These are phyloP conservation scores for Ochotona princeps DNA, from an alignment of 2,113 vertebrate genomes.

Conservation along the genomic window DNA sequence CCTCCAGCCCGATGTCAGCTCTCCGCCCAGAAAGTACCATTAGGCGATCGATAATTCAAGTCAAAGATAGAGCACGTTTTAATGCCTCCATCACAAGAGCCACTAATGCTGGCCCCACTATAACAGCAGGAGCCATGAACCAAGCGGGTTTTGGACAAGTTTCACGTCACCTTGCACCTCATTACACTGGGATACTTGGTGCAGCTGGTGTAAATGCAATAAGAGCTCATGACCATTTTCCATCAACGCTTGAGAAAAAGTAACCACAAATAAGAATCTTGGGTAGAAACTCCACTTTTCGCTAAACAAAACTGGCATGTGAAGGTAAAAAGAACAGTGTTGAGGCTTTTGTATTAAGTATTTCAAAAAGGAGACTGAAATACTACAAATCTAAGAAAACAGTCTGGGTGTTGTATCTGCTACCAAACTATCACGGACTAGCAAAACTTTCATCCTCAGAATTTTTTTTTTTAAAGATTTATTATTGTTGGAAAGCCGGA, in stretches of 20 bases:
- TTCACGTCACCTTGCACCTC: neutral
- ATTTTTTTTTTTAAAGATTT: too few relatives aligned
- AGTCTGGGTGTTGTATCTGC: neutral
- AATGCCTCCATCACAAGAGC: conserved; percentile 3
- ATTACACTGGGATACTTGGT: neutral
- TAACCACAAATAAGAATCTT: neutral
- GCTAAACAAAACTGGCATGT: conserved; percentile 40
- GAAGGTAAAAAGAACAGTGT: neutral
- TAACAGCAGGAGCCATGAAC: conserved; percentile 2
- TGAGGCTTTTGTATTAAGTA: conserved; percentile 24
- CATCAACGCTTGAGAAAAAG: neutral
- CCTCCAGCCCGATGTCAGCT: neutral
- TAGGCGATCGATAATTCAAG: conserved; percentile 34
- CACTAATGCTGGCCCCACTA: neutral
- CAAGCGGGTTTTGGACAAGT: neutral
- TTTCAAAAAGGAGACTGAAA: conserved; percentile 29
- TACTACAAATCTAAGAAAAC: neutral
- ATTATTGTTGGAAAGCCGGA: too few relatives aligned
- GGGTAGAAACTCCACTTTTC: conserved; percentile 11
- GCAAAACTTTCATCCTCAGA: conserved; percentile 39
- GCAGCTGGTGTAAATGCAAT: neutral
- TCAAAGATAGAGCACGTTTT: conserved; percentile 47
- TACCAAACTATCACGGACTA: neutral
- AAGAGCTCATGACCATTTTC: neutral
- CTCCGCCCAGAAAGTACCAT: neutral